Conservation (phyloP, 2,113 vertebrate genomes). For the Delphinapterus leucas region DNA sequence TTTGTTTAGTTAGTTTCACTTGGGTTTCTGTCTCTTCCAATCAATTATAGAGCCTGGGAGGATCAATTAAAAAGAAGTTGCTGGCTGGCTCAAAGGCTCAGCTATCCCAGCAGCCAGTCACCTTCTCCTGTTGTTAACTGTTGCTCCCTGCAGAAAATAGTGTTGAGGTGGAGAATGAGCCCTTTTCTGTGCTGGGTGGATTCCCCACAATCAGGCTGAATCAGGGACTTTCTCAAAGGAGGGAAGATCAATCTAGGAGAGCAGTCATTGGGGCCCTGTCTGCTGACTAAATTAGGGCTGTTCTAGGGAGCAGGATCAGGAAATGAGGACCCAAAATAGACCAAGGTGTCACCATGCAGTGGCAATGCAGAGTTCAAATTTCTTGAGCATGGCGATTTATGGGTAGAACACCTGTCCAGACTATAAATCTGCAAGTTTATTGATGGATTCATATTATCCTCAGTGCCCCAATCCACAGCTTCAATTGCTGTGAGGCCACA, state of each 20-base stretch:
- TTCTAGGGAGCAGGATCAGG: background rate
- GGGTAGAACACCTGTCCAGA: background rate
- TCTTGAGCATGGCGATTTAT: background rate
- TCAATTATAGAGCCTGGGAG: background rate
- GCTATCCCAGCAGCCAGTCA: background rate
- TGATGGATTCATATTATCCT: background rate
- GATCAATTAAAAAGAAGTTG: background rate
- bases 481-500: background rate
- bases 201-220: background rate
- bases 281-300: background rate
- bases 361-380: background rate
- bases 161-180: background rate
- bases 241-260: background rate
- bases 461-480: background rate
- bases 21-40: background rate
- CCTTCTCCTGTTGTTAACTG: background rate
- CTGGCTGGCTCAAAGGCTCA: background rate
- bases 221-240: background rate
- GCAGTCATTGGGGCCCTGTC: background rate
- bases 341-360: background rate
- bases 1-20: background rate
- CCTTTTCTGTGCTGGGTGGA: background rate
- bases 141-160: background rate
- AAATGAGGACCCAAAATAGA: background rate
- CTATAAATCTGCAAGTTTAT: background rate